Conservation (phyloP, 2,888 invertebrate species). For the Aphidius colemani region DNA sequence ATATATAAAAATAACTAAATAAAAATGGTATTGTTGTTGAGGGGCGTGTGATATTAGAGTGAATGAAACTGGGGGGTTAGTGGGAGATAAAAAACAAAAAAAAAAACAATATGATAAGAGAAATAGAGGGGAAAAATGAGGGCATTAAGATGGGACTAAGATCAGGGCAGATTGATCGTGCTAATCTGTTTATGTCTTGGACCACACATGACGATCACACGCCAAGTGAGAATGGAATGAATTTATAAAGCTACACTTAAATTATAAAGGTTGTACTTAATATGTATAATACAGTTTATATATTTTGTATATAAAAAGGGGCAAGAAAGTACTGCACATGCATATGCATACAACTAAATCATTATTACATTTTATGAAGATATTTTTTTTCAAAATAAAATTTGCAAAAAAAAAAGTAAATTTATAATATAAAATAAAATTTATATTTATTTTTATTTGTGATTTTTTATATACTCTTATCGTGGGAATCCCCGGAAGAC, state of each 20-base stretch:
- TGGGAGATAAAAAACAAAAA: neutral
- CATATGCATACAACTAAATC: too few species aligned
- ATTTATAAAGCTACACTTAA: neutral
- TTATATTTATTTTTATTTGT: too few species aligned
- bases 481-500: slow-evolving; percentile 20
- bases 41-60: too few species aligned
- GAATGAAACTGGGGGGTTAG: neutral
- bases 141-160: slow-evolving; percentile 31
- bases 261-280: slow-evolving; percentile 1
- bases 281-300: neutral
- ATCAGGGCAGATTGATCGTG: slow-evolving; percentile 45
- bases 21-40: too few species aligned
- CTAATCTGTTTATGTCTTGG: slow-evolving; percentile 47
- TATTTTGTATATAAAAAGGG: neutral
- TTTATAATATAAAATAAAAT: too few species aligned
- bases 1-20: too few species aligned
- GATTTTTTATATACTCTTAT: neutral
- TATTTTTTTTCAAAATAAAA: too few species aligned
- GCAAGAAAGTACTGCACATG: neutral
- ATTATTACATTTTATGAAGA: too few species aligned
- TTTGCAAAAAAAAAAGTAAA: too few species aligned
- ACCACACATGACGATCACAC: slow-evolving; percentile 40
- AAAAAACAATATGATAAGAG: slow-evolving; percentile 16
- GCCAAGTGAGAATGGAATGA: slow-evolving; percentile 6
- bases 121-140: slow-evolving; percentile 22